A percentile compares a stretch with the other conserved stretches of the same genome.
phyloP scores from a whole-genome alignment of 2,888 invertebrate species.

The Coecobrya sp. region DNA sequence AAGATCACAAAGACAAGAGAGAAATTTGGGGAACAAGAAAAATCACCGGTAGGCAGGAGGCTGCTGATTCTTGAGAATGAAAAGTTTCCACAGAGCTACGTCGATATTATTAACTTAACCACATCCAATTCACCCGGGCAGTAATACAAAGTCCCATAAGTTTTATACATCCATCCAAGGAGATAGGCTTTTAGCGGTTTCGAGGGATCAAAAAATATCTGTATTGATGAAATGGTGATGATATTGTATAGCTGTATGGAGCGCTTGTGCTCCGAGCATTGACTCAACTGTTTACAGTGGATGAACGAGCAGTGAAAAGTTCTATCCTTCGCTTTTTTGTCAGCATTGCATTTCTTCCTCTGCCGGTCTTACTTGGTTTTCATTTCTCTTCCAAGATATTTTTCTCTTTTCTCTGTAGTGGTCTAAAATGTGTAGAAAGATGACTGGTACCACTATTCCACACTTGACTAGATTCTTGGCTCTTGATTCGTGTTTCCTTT shows the following conservation, averaged over 20 bases:
- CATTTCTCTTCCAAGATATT: neutral
- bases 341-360: conserved; percentile 20
- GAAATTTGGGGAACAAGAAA: neutral
- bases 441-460: conserved; percentile 25
- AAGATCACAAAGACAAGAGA: neutral
- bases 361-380: neutral
- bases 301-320: conserved; percentile 30
- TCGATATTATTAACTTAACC: neutral
- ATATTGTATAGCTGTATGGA: neutral
- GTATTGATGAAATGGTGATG: conserved; percentile 54
- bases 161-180: neutral
- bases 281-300: conserved; percentile 18
- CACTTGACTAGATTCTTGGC: conserved; percentile 67
- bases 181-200: neutral
- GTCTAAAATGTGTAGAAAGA: neutral
- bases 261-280: conserved; percentile 4
- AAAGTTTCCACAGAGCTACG: neutral
- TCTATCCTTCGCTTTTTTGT: conserved; percentile 36
- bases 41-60: neutral
- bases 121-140: neutral
- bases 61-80: neutral
- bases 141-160: conserved; percentile 4
- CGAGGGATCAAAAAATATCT: conserved; percentile 18
- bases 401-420: neutral
- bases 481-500: conserved; percentile 54